Evolutionary conservation across 2,113 vertebrate genomes (phyloP).

Genomic region (Laticauda colubrina): DNA sequence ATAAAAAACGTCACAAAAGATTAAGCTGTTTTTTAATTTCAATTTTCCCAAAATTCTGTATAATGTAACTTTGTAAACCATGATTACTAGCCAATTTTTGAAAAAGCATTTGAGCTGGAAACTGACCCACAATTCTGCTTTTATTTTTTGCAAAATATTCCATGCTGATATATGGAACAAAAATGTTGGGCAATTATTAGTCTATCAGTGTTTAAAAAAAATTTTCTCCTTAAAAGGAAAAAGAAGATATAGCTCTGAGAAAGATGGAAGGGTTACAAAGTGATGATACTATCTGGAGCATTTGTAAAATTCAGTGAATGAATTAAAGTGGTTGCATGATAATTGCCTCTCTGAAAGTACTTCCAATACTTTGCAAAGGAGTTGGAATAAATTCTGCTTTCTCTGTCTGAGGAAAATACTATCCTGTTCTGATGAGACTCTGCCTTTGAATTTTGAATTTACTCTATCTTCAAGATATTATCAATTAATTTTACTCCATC

Average conservation of each 20-base stretch:
- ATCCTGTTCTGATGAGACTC: background rate
- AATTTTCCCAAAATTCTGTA: background rate
- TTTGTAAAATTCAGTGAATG: background rate
- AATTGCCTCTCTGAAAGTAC: background rate
- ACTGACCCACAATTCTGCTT: background rate
- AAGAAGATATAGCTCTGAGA: background rate
- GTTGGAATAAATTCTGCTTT: background rate
- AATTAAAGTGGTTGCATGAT: background rate
- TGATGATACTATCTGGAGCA: background rate
- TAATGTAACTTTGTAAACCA: background rate
- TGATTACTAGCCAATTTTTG: background rate
- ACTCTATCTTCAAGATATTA: background rate
- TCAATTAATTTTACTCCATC: background rate
- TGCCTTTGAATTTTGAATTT: background rate
- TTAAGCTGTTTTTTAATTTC: background rate
- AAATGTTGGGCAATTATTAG: background rate
- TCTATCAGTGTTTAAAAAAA: background rate
- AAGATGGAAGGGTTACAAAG: background rate
- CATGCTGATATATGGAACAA: background rate
- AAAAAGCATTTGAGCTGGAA: background rate
- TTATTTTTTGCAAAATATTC: conserved; percentile 27
- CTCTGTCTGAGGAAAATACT: background rate
- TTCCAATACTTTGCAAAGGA: background rate
- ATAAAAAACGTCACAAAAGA: background rate
- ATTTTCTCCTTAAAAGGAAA: background rate